Base-by-base conservation (phyloP, 2,888 invertebrate genomes). In the Hecatera dysodea region DNA sequence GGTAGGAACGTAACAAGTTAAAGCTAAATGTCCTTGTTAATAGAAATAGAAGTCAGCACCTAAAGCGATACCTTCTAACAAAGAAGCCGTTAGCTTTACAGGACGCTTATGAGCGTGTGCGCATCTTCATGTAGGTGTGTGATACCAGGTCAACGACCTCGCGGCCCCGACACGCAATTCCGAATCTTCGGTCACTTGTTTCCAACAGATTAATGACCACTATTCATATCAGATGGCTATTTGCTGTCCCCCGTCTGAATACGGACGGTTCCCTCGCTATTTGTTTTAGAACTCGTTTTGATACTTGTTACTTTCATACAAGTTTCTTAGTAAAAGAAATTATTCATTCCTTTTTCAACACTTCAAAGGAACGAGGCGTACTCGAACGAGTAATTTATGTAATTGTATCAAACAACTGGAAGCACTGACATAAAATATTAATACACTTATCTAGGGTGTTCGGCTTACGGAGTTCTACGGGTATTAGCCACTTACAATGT, bases 151-250 rank as follows among this genome's bases (percentile, higher is more conserved):
- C 83, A 52, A 72, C 64, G 75, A 79, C 82, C 86, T 77, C 77
- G 52, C 73, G 73, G 74, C 85, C 85, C 75, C 85, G 76, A 68
- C 78, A 72, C 83, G 78, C 85, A 81, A 85, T 83, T 75, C 86
- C 82, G 83, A 84, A 85, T 87, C 81, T 84, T 86, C 82, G 85
- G 85, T 82, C 88, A 89, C 90, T 89, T 87, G 90, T 87, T 89
- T 88, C 88, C 86, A 83, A 80, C 84, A 87, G 88, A 89, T 89
- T 90, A 89, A 89, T 90, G 85, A 83, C 83, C 80, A 84, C 88
- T 86, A 86, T 87, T 86, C 86, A 85, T 85, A 90, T 89, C 87
- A 88, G 86, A 85, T 80, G 86, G 86, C 86, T 83, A 89, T 89
- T 88, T 84, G 81, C 81, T 85, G 76, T 84, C 80, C 78, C 76